phyloP scores from a whole-genome alignment of 2,797 vertebrate genomes.

The Anabacerthia variegaticeps region DNA sequence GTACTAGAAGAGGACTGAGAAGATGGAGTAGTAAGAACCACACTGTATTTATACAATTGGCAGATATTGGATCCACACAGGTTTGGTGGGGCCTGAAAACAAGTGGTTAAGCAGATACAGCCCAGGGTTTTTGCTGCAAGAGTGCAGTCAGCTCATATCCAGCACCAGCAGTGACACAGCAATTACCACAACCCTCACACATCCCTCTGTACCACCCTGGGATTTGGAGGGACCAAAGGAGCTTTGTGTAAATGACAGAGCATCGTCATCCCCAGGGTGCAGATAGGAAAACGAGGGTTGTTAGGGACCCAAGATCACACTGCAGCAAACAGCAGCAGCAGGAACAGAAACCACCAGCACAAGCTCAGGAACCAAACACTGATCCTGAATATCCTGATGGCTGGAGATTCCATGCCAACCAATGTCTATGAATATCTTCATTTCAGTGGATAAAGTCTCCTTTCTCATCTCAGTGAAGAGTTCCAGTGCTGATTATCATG shows the following conservation, averaged over 20 bases:
- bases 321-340: not conserved
- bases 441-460: not conserved
- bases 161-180: not conserved
- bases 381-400: not conserved
- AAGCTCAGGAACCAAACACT: not conserved
- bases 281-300: not conserved
- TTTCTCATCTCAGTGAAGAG: not conserved
- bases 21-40: too few species aligned
- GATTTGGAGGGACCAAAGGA: not conserved
- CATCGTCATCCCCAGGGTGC: not conserved
- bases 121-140: accelerated
- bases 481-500: not conserved
- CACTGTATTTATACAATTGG: too few species aligned
- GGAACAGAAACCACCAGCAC: not conserved
- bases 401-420: not conserved
- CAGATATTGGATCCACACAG: not conserved
- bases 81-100: not conserved
- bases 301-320: not conserved
- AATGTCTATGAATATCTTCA: not conserved
- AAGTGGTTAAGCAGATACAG: not conserved
- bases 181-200: not conserved
- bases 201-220: not conserved
- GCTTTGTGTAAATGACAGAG: not conserved
- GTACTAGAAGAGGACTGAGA: not conserved
- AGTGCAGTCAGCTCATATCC: not conserved